These are phyloP conservation scores for Rhabdornis inornatus DNA, from an alignment of 2,113 vertebrate species.

Conservation along the genomic window DNA sequence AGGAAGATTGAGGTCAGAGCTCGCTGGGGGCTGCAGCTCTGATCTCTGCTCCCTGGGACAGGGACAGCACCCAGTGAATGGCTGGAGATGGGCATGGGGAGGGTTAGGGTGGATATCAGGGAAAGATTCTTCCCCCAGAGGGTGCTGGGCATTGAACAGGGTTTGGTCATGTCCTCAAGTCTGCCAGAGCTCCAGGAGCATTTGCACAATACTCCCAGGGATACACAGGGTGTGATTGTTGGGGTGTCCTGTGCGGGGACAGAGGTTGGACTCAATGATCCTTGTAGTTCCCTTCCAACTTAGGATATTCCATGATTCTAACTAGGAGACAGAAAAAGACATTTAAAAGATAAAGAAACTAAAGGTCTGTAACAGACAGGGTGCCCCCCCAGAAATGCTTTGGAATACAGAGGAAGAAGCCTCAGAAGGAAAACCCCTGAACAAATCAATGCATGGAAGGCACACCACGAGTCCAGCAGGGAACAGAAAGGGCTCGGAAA, in stretches of 20 bases:
- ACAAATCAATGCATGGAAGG: background rate
- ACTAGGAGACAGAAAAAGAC: background rate
- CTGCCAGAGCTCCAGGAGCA: background rate
- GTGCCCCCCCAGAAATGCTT: background rate
- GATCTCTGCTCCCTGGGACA: background rate
- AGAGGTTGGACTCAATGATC: accelerated
- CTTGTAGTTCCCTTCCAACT: background rate
- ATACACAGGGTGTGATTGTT: no score
- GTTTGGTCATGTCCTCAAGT: background rate
- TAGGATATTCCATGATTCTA: background rate
- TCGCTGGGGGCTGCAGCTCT: background rate
- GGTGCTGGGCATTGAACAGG: background rate
- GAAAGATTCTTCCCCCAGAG: background rate
- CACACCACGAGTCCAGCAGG: background rate
- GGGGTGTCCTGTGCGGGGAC: background rate
- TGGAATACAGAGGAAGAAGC: background rate
- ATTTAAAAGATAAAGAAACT: background rate
- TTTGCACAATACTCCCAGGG: background rate
- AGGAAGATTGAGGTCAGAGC: background rate
- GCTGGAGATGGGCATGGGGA: background rate
- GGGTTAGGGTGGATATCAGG: background rate
- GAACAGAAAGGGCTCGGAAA: background rate
- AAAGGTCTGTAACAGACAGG: background rate
- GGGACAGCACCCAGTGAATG: background rate
- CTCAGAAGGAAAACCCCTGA: background rate